These are phyloP conservation scores for Eremobia ochroleuca DNA, from an alignment of 2,888 invertebrate genomes.

Conservation along the genomic window DNA sequence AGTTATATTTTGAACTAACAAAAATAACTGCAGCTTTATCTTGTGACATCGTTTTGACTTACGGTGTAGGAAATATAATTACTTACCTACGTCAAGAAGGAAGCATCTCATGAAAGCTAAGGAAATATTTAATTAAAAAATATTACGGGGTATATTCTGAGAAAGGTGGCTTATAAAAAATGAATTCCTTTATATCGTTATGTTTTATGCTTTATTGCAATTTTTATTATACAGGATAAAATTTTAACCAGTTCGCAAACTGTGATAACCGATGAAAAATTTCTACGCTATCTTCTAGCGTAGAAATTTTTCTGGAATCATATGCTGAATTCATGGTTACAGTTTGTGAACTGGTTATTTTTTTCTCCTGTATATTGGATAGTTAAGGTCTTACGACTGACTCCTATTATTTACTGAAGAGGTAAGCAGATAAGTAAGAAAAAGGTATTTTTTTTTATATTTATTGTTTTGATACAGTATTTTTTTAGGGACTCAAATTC, in stretches of 20 bases:
- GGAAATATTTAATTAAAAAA: background rate
- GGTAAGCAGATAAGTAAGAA: background rate
- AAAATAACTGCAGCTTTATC: slow-evolving; percentile 22
- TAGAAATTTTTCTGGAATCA: too few relatives aligned
- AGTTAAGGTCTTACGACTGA: too few relatives aligned
- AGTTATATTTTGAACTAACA: slow-evolving; percentile 10
- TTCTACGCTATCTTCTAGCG: too few relatives aligned
- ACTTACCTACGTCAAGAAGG: background rate
- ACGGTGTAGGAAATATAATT: too few relatives aligned
- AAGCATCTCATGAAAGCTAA: background rate
- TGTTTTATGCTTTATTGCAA: background rate
- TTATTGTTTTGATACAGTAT: background rate
- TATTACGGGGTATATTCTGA: background rate
- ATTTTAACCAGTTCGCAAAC: too few relatives aligned
- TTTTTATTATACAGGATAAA: background rate
- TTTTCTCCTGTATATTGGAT: too few relatives aligned
- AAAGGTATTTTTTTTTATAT: background rate
- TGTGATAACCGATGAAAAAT: too few relatives aligned
- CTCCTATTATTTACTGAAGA: background rate
- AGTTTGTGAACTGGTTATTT: too few relatives aligned
- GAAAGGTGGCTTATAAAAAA: background rate
- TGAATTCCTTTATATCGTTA: accelerated
- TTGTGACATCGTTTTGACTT: slow-evolving; percentile 22
- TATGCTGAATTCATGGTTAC: too few relatives aligned
- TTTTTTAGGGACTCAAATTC: background rate